Percentiles rank a stretch among this genome's conserved stretches.
These are phyloP conservation scores for Anableps anableps DNA, from an alignment of 2,797 vertebrate species.

Conservation along the genomic window DNA sequence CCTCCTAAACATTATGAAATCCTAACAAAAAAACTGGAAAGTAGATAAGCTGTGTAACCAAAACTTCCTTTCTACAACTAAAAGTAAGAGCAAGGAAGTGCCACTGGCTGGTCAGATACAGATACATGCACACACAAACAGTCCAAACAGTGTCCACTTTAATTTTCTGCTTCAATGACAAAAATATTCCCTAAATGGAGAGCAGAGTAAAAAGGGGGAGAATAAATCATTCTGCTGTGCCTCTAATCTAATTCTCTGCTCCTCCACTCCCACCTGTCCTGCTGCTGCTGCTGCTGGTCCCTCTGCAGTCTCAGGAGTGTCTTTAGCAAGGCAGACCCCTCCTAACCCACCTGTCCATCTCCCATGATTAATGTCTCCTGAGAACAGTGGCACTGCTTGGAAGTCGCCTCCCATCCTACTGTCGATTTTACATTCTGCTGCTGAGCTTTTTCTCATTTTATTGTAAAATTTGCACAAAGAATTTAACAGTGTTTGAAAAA, in stretches of 20 bases:
- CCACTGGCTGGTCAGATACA: not conserved
- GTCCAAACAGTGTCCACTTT: not conserved
- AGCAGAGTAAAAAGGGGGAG: conserved; percentile 4
- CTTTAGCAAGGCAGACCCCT: conserved; percentile 63
- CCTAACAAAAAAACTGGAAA: not conserved
- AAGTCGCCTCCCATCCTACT: conserved; percentile 20
- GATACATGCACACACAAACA: not conserved
- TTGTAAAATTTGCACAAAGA: not conserved
- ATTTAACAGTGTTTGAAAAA: not conserved
- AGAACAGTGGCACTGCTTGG: conserved; percentile 39
- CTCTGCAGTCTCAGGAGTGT: conserved; percentile 58
- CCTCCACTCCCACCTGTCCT: conserved; percentile 63
- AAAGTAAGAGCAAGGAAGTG: not conserved
- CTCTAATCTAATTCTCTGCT: conserved; percentile 51
- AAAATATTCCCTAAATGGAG: conserved; percentile 8
- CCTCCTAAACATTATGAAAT: not conserved
- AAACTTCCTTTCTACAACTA: not conserved
- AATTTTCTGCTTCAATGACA: conserved; percentile 6
- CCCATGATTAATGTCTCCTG: conserved; percentile 64
- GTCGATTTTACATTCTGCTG: not conserved
- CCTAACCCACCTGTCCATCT: conserved; percentile 70
- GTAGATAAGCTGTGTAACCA: not conserved
- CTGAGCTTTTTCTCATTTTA: not conserved
- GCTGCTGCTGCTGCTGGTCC: conserved; percentile 33
- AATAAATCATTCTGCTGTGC: conserved; percentile 35